Percentiles rank a stretch among this genome's conserved stretches.
Conservation (phyloP, 2,113 vertebrate species). For the Vulpes vulpes region DNA sequence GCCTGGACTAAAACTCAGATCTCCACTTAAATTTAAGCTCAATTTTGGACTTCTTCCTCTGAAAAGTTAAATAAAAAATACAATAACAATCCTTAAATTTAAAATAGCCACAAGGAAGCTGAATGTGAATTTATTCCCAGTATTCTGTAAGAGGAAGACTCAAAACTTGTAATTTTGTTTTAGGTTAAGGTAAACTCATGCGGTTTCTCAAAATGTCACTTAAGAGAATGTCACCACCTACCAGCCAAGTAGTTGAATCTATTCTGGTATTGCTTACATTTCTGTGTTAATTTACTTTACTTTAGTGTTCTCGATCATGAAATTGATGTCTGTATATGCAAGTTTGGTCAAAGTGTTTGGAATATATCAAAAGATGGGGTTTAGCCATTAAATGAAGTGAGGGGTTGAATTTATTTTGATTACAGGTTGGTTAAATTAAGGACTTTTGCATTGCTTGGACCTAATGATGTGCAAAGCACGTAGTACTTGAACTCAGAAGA, state of each 20-base stretch:
- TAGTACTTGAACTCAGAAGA: slow-evolving; percentile 20
- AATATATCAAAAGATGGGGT: background rate
- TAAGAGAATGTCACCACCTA: background rate
- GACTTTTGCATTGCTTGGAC: background rate
- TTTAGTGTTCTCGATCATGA: background rate
- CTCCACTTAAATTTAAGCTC: background rate
- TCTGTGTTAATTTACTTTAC: background rate
- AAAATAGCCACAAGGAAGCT: background rate
- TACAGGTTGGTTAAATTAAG: slow-evolving; percentile 37
- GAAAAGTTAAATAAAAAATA: background rate
- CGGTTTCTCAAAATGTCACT: background rate
- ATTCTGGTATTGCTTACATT: slow-evolving; percentile 22
- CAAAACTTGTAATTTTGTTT: slow-evolving; percentile 20
- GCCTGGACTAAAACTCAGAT: background rate
- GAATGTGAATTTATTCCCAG: background rate
- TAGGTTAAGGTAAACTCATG: background rate
- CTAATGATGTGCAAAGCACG: background rate
- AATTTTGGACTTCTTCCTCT: background rate
- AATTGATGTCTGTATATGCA: background rate
- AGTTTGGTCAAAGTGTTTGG: background rate
- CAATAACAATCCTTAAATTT: slow-evolving; percentile 8
- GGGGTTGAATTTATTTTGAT: background rate
- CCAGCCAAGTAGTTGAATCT: background rate
- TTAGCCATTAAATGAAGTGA: slow-evolving; percentile 7
- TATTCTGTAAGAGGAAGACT: background rate